phyloP scores from a whole-genome alignment of 1,140 invertebrate species.

The Spodoptera frugiperda region DNA sequence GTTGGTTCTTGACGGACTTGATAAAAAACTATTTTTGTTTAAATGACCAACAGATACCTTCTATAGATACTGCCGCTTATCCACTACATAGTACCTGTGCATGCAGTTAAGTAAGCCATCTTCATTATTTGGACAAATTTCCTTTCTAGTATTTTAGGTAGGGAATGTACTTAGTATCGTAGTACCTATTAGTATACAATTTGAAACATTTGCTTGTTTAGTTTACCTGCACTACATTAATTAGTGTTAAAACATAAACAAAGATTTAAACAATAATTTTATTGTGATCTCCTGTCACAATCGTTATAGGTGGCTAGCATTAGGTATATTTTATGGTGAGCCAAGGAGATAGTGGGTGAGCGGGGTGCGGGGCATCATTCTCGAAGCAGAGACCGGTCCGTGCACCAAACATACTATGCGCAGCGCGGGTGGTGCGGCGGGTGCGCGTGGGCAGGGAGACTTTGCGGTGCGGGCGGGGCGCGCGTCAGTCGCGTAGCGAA shows the following conservation, averaged over 20 bases:
- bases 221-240: no score
- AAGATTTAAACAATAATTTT: constrained; percentile 1
- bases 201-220: not conserved
- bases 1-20: no score
- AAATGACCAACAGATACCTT: no score
- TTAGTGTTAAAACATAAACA: not conserved
- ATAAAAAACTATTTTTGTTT: no score
- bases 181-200: no score
- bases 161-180: no score
- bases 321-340: constrained; percentile 50
- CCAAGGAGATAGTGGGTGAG: constrained; percentile 72
- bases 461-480: constrained; percentile 70
- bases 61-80: no score
- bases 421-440: constrained; percentile 63
- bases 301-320: constrained; percentile 20
- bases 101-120: no score
- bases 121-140: no score
- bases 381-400: constrained; percentile 81
- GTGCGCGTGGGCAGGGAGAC: constrained; percentile 78
- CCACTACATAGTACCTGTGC: no score
- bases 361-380: constrained; percentile 78
- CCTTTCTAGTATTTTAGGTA: no score
- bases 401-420: constrained; percentile 48
- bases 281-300: constrained; percentile 15
- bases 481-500: constrained; percentile 83